Base-by-base conservation (phyloP, 1,140 invertebrate genomes). In the Mamestra configurata region DNA sequence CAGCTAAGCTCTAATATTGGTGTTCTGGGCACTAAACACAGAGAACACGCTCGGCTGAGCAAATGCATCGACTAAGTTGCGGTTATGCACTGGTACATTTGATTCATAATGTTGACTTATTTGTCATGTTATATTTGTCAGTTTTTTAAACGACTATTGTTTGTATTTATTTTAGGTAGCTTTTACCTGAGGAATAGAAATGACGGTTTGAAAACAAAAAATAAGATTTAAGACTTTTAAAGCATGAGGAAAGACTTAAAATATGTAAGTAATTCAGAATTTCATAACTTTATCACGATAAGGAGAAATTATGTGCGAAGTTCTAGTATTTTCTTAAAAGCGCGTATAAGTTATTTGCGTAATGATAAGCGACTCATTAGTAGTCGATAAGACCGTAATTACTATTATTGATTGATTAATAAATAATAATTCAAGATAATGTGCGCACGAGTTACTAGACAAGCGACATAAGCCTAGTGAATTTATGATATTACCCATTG, bases 261-360 rank as follows among this genome's bases (percentile, higher is more conserved):
- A 49, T n/a, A n/a, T 49, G 13, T 49, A 49, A n/a, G n/a, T 49
- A 15, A 49, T 49, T n/a, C 15, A 49, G 13, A n/a, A 49, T 4
- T 49, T 15, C n/a, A 49, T 49, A 8, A 46, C 10, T 49, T 49
- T 20, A 20, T 51, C 4, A 51, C 6, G 4, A 10, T 53, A 22
- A 20, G n/a, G 5, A 53, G 18, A 22, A 53, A 53, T 53, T 18
- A 53, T 10, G 20, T 6, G 46, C n/a, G 3, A 51, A 53, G 7
- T 53, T 53, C 51, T 53, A 53, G 51, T 53, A 53, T 53, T 53
- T 53, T 53, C 51, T 53, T 20, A 5, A 53, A 18, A 20, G 20
- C 8, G 18, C 18, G 37, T 40, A 3, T n/a, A n/a, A n/a, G 37
- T 6, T 7, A 40, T 6, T 6, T 40, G 10, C 37, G 37, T 40